Base-by-base conservation (phyloP, 2,113 vertebrate species). In the Archilochus colubris region DNA sequence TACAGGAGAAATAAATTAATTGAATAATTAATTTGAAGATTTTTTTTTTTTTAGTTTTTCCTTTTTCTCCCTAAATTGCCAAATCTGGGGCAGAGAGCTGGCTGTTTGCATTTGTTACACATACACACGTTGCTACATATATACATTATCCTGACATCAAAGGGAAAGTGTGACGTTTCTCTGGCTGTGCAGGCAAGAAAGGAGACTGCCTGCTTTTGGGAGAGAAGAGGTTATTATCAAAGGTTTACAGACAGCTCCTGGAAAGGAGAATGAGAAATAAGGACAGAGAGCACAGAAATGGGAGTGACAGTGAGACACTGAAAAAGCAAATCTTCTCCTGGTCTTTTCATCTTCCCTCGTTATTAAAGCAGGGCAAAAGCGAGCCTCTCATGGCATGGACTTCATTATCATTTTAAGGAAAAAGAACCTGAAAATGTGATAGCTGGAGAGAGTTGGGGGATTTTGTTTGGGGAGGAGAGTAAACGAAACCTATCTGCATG, bases 321-420 rank as follows among this genome's bases (percentile, higher is more conserved):
- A 73, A 54, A 50, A 84, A 91, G 63, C 61, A 48, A 66, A 67
- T 91, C 67, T 82, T 61, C 53, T 58, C 70, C 22, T 28, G 25
- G 21, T 33, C 63, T 86, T 96, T 91, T 94, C 48, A 77, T 92
- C 58, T 91, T 88, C 58, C 66, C 20, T 70, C 89, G 61, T 75
- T 64, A 53, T 83, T 86, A 70, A 74, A 91, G 55, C 59, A 79
- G 67, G 75, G 78, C 46, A 46, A 57, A 31, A 85, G 36, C 0
- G 0, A 87, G 31, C 51, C 43, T 77, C 63, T 89, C 75, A 8
- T 0, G 0, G 36, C 33, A 3, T 8, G 44, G 61, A 14, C 77
- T 48, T n/a, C 27, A 46, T 18, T 54, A 16, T 88, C 76, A 58
- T 86, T 88, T 86, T 74, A 80, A 91, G 78, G 30, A 48, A 88